These are phyloP conservation scores for Haliaeetus albicilla DNA, from an alignment of 2,797 vertebrate genomes.

Conservation along the genomic window DNA sequence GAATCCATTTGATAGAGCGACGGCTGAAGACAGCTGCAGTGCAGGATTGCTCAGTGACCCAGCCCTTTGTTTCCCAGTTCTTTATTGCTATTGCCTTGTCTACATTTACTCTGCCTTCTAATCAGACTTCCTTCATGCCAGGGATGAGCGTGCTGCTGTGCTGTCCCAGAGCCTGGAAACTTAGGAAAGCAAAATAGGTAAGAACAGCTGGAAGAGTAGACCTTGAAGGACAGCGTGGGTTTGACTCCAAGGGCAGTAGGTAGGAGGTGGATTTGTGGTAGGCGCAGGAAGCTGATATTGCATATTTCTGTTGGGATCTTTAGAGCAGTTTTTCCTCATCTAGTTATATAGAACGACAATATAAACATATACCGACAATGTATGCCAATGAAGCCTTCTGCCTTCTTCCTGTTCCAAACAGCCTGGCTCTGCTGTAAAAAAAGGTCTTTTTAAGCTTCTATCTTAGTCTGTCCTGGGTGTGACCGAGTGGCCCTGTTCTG, in stretches of 20 bases:
- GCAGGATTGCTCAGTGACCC: not conserved
- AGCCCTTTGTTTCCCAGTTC: not conserved
- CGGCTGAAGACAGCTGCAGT: not conserved
- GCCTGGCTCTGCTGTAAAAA: not conserved
- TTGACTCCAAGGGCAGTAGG: not conserved
- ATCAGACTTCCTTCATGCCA: not conserved
- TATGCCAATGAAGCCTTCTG: not conserved
- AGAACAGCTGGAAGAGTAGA: not conserved
- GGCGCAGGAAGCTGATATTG: not conserved
- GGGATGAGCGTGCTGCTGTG: accelerated
- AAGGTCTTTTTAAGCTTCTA: accelerated
- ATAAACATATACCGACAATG: too few relatives aligned
- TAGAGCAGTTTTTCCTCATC: not conserved
- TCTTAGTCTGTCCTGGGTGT: not conserved
- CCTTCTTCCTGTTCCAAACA: not conserved
- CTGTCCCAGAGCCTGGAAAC: not conserved
- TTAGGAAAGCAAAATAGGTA: not conserved
- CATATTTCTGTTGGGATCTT: not conserved
- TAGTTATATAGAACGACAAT: not conserved
- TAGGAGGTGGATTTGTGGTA: not conserved
- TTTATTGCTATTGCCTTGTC: not conserved
- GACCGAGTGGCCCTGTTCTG: not conserved
- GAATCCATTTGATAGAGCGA: not conserved
- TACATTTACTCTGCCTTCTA: not conserved
- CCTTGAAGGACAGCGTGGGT: not conserved